Evolutionary conservation across 2,797 vertebrate species (phyloP), one percentile per base, ranked within the genome.

Genomic region (Varecia variegata): DNA sequence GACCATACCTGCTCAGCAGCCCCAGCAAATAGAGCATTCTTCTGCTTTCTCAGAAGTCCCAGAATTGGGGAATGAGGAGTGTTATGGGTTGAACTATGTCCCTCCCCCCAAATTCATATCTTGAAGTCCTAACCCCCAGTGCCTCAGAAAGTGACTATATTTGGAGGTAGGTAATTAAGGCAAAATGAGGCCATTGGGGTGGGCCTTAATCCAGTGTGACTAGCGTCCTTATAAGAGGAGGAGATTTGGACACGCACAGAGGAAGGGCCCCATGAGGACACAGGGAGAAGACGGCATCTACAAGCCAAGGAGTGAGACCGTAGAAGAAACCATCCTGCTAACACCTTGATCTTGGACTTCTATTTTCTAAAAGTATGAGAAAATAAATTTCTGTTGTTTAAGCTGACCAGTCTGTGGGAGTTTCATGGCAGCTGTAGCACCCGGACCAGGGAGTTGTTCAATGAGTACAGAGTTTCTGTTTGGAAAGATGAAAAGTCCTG

Each of bases 251-350:
- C 11, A 47, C 32, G 7, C 3, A 58, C 30, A 5, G 30, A 43
- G 21, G 56, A 21, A 32, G 25, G 80, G 17, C 23, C 23, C 32
- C 0, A 0, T 12, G 35, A 40, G 27, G 71, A 50, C 23, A 27
- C 3, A 0, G 35, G n/a, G 18, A 70, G 52, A 60, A 62, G 43
- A 10, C 0, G 6, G 43, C 30, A 2, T 58, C 25, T 17, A 1
- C 27, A 30, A 62, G 81, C 65, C 47, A 14, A 18, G 47, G 79
- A 38, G 40, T 67, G 25, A 65, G 30, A 21, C 62, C 32, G 4
- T 30, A 11, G 50, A 23, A 43, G 62, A 40, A 38, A 77, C 15
- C 58, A 5, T 0, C 70, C 18, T 74, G 73, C 50, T 5, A 50
- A 7, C 35, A 32, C 3, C 32, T n/a, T 62, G 45, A 45, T 52